Evolutionary conservation across 2,797 vertebrate species (phyloP), one percentile per base, ranked within the genome.

Genomic region (Aeoliscus strigatus): DNA sequence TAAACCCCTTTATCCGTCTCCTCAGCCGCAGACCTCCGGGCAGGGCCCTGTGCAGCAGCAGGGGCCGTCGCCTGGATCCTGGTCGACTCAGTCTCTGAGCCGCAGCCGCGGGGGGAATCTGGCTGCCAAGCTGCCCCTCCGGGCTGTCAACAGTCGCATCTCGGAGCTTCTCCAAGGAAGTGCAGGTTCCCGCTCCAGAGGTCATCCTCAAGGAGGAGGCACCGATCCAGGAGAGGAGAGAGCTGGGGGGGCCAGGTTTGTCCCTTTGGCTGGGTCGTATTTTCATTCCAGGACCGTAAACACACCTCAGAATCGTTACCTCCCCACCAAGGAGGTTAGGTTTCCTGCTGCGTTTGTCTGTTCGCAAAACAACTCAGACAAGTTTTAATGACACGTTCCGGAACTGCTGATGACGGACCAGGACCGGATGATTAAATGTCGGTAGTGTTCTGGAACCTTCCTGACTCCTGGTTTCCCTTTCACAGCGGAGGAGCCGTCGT

Each of bases 31-130:
- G 51, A 66, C 18, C 37, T 50, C 77, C 35, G 66, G 57, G 9
- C 79, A 70, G 39, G 27, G 8, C 14, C 61, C 70, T 8, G 13
- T 45, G 39, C 83, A 64, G 57, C 80, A 77, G 62, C 83, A 78
- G 59, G 72, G 30, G 40, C 73, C 79, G 3, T 46, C 75, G 9
- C 33, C 76, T 35, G 78, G 59, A 32, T 90, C 92, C 50, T 99
- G 95, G 94, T 97, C 96, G 17, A 99, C 95, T 0, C 95, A 99
- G 81, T 99, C 96, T 6, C 88, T 99, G 36, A 94, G 95, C 71
- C 90, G 94, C 50, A 94, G 73, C 75, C 86, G 90, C 1, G 90
- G 90, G 9, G 88, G 92, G 41, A 88, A 90, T 24, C 86, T 95
- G 38, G 86, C 88, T 24, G 91, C 93, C 49, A 97, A 96, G 55